A percentile compares a stretch with the other conserved stretches of the same genome.
These are phyloP conservation scores for Tetraneura akinire DNA, from an alignment of 1,140 invertebrate species.

Conservation along the genomic window DNA sequence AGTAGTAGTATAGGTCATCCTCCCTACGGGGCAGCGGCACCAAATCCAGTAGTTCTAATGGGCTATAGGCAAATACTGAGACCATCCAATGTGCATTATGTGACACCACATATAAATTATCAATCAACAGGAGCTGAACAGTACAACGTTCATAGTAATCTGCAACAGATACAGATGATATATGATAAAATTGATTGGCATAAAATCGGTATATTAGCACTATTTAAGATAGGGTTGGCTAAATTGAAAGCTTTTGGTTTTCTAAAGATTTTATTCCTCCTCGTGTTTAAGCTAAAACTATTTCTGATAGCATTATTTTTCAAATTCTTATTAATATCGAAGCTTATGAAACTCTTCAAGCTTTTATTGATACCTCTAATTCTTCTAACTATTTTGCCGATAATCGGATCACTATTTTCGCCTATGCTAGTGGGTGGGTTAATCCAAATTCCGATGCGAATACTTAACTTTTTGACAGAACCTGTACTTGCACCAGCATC, in stretches of 20 bases:
- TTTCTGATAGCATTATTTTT: slow-evolving; percentile 35
- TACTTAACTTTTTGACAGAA: not conserved
- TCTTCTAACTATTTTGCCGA: slow-evolving; percentile 26
- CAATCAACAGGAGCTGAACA: not conserved
- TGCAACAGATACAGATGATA: slow-evolving; percentile 21
- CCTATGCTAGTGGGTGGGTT: not conserved
- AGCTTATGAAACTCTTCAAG: slow-evolving; percentile 50
- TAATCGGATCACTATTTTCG: slow-evolving; percentile 12
- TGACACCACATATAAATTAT: not conserved
- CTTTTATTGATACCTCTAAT: slow-evolving; percentile 35
- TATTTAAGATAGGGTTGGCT: slow-evolving; percentile 49
- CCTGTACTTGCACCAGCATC: not conserved
- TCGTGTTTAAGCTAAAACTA: slow-evolving; percentile 51
- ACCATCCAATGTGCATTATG: not conserved
- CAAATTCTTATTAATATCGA: slow-evolving; percentile 51
- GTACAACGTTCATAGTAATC: not conserved
- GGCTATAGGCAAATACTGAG: not conserved
- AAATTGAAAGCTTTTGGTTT: slow-evolving; percentile 51
- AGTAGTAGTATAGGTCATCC: not conserved
- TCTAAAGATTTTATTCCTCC: slow-evolving; percentile 48
- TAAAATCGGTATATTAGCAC: slow-evolving; percentile 41
- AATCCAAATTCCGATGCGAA: not conserved
- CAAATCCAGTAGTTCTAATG: not conserved
- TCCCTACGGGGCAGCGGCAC: not conserved
- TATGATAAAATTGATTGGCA: slow-evolving; percentile 44